Evolutionary conservation across 2,888 invertebrate genomes (phyloP).

Genomic region (Cryptocephalus moraei): DNA sequence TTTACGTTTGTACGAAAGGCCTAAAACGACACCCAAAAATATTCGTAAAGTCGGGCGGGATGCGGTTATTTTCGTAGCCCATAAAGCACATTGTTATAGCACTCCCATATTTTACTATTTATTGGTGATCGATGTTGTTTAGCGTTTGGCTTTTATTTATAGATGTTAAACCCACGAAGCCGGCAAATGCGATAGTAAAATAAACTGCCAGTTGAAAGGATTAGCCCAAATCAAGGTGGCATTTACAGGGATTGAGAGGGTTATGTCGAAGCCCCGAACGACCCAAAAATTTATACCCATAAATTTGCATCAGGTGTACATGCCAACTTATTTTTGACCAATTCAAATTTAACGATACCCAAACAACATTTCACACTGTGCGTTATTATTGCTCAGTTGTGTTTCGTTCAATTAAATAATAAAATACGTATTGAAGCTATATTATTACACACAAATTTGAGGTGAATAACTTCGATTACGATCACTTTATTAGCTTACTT

Average conservation of each 20-base stretch:
- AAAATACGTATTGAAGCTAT: no score
- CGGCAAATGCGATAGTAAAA: slow-evolving; percentile 22
- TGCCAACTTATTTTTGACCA: no score
- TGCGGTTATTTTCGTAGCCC: slow-evolving; percentile 17
- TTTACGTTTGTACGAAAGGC: no score
- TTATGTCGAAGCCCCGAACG: neutral
- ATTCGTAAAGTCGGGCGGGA: slow-evolving; percentile 7
- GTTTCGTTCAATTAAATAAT: no score
- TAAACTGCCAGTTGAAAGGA: slow-evolving; percentile 20
- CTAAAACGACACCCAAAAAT: neutral
- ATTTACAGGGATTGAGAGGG: neutral
- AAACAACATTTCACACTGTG: no score
- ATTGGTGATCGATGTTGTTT: slow-evolving; percentile 29
- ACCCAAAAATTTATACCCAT: no score
- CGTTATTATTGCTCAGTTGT: no score
- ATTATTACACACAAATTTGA: no score
- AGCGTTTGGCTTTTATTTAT: slow-evolving; percentile 23
- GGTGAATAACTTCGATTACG: no score
- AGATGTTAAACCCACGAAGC: slow-evolving; percentile 16
- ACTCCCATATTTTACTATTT: slow-evolving; percentile 24
- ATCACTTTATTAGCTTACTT: no score
- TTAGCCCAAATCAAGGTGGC: slow-evolving; percentile 14
- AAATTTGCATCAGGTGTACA: no score
- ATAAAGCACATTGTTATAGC: slow-evolving; percentile 27
- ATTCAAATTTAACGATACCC: no score